Base-by-base conservation (phyloP, 2,113 vertebrate genomes). In the Bolborhynchus lineola region DNA sequence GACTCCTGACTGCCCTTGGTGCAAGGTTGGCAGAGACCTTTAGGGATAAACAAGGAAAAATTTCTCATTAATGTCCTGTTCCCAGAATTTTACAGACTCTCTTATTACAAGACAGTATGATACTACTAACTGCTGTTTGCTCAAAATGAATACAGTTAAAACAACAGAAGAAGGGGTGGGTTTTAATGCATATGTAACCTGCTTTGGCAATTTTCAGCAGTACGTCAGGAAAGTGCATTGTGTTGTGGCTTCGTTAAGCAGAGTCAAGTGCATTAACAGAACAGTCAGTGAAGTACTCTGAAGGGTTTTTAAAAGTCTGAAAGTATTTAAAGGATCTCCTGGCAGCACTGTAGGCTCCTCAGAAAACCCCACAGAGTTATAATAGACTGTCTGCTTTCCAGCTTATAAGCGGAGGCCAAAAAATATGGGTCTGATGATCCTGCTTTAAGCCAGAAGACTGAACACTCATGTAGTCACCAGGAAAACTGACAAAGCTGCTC, bases 1-100 rank as follows among this genome's bases (percentile, higher is more conserved):
- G 83, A 52, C 64, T 80, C 29, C 78, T 71, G 82, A 18, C 70
- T 94, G 93, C 64, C 95, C 94, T 96, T 93, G 95, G 82, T 88
- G 47, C 82, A 93, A 96, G 94, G 87, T 81, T 92, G 93, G 76
- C 65, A 92, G 65, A 72, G 74, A 53, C 65, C 83, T 68, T 70
- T 86, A 24, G 37, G 82, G 16, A 57, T 37, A n/a, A 86, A 57
- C 11, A 26, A 50, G 31, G 65, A 55, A 44, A 67, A 3, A 37
- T 20, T 83, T 55, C 60, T 82, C 47, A 13, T 24, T 31, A 23
- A 18, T 5, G n/a, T 41, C 28, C 10, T 17, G 9, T 13, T 57
- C 7, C 74, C 92, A 33, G 65, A 49, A 76, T 50, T 69, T 76
- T 62, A 39, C 6, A 3, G 49, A 23, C 9, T 29, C 1, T 31